Evolutionary conservation across 2,113 vertebrate species (phyloP), one percentile per base, ranked within the genome.

Genomic region (Otus sunia): DNA sequence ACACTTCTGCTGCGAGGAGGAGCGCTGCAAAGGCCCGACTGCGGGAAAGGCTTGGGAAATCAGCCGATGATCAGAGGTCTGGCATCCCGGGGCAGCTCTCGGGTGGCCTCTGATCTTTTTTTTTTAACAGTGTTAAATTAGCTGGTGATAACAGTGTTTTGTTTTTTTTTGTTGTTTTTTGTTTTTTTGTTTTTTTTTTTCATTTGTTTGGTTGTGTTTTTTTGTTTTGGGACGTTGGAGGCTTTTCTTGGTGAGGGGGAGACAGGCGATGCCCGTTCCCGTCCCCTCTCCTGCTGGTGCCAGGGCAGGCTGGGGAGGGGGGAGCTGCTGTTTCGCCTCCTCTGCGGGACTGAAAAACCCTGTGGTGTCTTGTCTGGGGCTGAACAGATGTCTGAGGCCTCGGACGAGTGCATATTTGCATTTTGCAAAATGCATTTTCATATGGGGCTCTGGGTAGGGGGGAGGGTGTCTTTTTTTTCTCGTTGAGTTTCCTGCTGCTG

Each of bases 401-500:
- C 1, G 1, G 39, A 37, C 16, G 3, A 73, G 68, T 22, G 39
- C 60, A 9, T 53, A 29, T 85, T 53, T 52, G 59, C 53, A 15
- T 92, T 94, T 79, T 63, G 58, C 81, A 21, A 56, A 60, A 21
- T 8, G 9, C 30, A 12, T 84, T 76, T 67, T 68, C 37, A 29
- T 71, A 25, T 1, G 68, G 62, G 74, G 47, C 41, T 59, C 74
- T 50, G 75, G 62, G 30, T 25, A 21, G n/a, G 27, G 47, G 34
- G 36, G 17, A 41, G 30, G 56, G 18, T n/a, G 36, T 39, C 29
- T 64, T 32, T 37, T 27, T 64, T 6, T 29, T 32, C 83, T 86
- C 2, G 0, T 76, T 80, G 95, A 95, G 69, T 97, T 93, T 94
- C 93, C 97, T 97, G 80, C 95, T 98, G 98, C 97, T 98, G 97